Base-by-base conservation (phyloP, 2,797 vertebrate species). In the Diceros bicornis region DNA sequence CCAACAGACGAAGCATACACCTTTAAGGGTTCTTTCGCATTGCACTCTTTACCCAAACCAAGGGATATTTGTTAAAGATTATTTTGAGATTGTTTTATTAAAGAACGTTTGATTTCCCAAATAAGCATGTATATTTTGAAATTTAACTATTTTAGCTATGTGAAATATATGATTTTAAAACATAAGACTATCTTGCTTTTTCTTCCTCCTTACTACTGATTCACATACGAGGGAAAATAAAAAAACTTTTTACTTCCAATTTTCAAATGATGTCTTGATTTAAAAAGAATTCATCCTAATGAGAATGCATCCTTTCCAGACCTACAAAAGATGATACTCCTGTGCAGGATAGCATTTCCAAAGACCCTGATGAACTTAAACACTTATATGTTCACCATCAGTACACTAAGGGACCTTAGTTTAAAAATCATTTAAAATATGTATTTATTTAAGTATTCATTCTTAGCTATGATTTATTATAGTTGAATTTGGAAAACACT, bases 391-490 rank as follows among this genome's bases (percentile, higher is more conserved):
- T 75, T 95, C 44, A 96, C 41, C 75, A 87, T 64, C 77, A 93
- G 69, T 93, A 44, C 81, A 96, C 61, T 88, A 94, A 92, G 32
- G 37, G 77, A 62, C n/a, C 59, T 91, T 94, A 88, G 71, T 95
- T 94, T 94, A 91, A 92, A 96, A 97, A 83, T 91, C 20, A 95
- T 41, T 87, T 96, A 86, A 93, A 92, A 91, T 62, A 96, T 37
- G 47, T 12, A 90, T 71, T 88, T 88, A 93, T 71, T 88, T 88
- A 93, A 95, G 68, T 96, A 47, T 82, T 95, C 93, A 91, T 91
- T 69, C 79, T 94, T 92, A 83, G 69, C 69, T 89, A 93, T 64
- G 37, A 93, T 93, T 94, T 95, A 97, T 89, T 96, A 89, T 23
- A 95, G 82, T 17, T 96, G 91, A 93, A 95, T 94, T 71, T 96